Base-by-base conservation (phyloP, 2,113 vertebrate genomes). In the Psittacara wagleri region DNA sequence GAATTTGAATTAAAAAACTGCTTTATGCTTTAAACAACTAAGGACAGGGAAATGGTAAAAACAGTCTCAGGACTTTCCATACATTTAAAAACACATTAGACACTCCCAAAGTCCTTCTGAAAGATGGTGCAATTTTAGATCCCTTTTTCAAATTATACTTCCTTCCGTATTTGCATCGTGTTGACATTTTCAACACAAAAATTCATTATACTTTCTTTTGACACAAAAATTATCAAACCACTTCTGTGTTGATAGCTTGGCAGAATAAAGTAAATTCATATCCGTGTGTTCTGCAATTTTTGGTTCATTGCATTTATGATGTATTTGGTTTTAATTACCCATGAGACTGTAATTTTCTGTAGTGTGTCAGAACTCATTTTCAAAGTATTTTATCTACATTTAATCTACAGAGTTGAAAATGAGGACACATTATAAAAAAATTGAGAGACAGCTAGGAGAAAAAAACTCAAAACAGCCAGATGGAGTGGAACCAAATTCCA, bases 341-440 rank as follows among this genome's bases (percentile, higher is more conserved):
- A 92, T 2, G 66, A 95, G 90, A 72, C 73, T 43, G 33, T 43
- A 72, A 93, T 84, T 86, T 93, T 90, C 64, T 61, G 31, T 20
- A 75, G 43, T 57, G 63, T 55, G 69, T 84, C 81, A 88, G 62
- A 94, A 92, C 29, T 77, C 1, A 88, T 59, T 91, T 96, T 88
- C 39, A 13, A 93, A 90, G 68, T 83, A 78, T 70, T 90, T 97
- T 83, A 93, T 93, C 59, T 92, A 68, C 39, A 55, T 90, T 83
- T 88, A 91, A 84, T 51, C 66, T 88, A 84, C 37, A n/a, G 4
- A 87, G 82, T 31, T 35, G 81, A 95, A 96, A 96, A 86, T 2
- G 5, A 86, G 46, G 33, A 83, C 1, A 7, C 43, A 55, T 86
- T 81, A 85, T 72, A 77, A 93, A 76, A 44, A 81, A 93, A 81